Evolutionary conservation across 1,140 invertebrate species (phyloP).

Genomic region (Brachionus calyciflorus): DNA sequence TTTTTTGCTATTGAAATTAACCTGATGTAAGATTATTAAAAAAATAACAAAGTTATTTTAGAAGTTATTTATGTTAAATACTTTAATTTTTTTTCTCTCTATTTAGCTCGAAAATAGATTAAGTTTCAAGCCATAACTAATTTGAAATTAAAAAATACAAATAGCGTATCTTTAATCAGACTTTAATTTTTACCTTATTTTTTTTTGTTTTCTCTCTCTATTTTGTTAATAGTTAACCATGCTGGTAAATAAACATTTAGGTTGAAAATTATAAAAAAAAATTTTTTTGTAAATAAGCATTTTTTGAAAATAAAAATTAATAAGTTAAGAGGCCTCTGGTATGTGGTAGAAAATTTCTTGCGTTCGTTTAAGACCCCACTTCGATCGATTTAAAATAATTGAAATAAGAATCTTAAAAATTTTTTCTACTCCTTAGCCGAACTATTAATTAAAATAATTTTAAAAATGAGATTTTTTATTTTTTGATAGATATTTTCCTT

Average conservation of each 20-base stretch:
- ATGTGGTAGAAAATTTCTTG: not conserved
- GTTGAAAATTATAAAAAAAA: too few species aligned
- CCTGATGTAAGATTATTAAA: conserved; percentile 43
- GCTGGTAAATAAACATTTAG: not conserved
- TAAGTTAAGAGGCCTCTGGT: not conserved
- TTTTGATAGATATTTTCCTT: too few species aligned
- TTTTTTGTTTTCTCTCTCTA: too few species aligned
- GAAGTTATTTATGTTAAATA: too few species aligned
- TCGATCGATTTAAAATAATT: too few species aligned
- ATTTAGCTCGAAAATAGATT: not conserved
- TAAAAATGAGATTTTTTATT: too few species aligned
- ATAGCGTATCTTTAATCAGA: not conserved
- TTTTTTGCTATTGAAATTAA: not conserved
- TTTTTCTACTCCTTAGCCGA: too few species aligned
- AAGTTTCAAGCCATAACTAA: conserved; percentile 5
- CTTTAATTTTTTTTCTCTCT: too few species aligned
- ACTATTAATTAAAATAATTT: too few species aligned
- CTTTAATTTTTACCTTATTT: not conserved
- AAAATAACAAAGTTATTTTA: not conserved
- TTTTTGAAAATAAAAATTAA: not conserved
- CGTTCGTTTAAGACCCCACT: too few species aligned
- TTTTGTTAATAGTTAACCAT: not conserved
- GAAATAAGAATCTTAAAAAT: too few species aligned
- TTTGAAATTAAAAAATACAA: not conserved
- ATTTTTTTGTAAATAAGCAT: too few species aligned